Conservation (phyloP, 2,113 vertebrate species). For the Tenebrosternarchus preto region DNA sequence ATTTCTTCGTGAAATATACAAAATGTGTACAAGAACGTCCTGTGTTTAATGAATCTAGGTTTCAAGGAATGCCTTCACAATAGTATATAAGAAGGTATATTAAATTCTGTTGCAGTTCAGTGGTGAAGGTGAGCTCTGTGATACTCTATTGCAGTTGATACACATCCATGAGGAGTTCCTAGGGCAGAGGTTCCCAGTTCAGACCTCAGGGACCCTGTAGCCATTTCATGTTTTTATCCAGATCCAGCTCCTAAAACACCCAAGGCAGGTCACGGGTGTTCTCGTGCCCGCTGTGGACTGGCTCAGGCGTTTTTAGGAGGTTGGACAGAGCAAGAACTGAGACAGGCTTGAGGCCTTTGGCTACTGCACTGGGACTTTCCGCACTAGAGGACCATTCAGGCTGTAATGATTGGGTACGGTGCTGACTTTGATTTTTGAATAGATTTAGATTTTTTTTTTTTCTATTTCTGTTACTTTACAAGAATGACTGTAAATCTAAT, state of each 20-base stretch:
- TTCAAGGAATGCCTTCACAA: constrained; percentile 17
- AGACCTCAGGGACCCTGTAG: constrained; percentile 11
- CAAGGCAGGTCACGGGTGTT: neutral
- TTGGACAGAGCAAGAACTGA: neutral
- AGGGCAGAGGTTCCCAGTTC: neutral
- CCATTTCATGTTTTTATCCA: neutral
- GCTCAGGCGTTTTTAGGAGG: neutral
- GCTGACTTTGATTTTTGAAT: constrained; percentile 54
- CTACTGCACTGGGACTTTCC: neutral
- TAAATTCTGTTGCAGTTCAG: constrained; percentile 12
- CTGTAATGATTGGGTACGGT: constrained; percentile 50
- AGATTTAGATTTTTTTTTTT: constrained; percentile 53
- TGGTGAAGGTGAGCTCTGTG: constrained; percentile 1
- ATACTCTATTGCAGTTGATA: neutral
- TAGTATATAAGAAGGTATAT: constrained; percentile 2
- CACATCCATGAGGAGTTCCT: neutral
- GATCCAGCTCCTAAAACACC: neutral
- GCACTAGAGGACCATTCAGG: constrained; percentile 19
- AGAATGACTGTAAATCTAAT: constrained; percentile 61
- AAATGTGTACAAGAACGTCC: neutral
- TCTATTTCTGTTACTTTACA: constrained; percentile 62
- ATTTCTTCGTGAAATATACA: constrained; percentile 17
- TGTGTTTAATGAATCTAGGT: constrained; percentile 19
- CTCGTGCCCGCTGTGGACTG: neutral
- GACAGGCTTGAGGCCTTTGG: neutral